Evolutionary conservation across 2,113 vertebrate species (phyloP).

Genomic region (Apodemus sylvaticus): DNA sequence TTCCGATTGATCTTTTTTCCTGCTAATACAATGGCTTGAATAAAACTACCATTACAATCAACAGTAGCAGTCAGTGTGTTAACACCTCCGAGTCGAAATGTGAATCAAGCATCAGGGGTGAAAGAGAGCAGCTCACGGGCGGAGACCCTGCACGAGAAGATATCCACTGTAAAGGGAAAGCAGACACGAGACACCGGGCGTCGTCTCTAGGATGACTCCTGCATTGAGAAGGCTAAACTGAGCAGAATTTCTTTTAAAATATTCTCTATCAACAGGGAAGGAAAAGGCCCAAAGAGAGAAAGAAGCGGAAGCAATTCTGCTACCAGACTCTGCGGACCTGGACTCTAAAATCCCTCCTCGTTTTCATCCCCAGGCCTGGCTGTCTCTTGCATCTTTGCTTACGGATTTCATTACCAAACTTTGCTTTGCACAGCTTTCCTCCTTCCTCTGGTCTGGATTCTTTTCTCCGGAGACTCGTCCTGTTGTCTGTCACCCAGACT

Average conservation of each 20-base stretch:
- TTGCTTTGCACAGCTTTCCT: background rate
- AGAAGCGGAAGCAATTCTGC: background rate
- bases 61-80: background rate
- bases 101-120: background rate
- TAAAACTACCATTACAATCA: background rate
- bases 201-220: background rate
- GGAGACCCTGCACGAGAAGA: background rate
- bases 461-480: background rate
- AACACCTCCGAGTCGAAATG: background rate
- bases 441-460: background rate
- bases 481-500: background rate
- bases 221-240: background rate
- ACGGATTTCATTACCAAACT: background rate
- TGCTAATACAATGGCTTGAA: background rate
- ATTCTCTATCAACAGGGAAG: background rate
- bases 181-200: background rate
- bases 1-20: background rate
- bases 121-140: background rate
- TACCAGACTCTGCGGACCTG: background rate
- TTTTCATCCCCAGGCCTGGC: background rate
- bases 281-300: background rate
- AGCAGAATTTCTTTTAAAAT: background rate
- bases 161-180: background rate
- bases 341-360: background rate
- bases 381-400: background rate